These are phyloP conservation scores for Temnothorax rugatulus DNA, from an alignment of 2,888 invertebrate species.

Conservation along the genomic window DNA sequence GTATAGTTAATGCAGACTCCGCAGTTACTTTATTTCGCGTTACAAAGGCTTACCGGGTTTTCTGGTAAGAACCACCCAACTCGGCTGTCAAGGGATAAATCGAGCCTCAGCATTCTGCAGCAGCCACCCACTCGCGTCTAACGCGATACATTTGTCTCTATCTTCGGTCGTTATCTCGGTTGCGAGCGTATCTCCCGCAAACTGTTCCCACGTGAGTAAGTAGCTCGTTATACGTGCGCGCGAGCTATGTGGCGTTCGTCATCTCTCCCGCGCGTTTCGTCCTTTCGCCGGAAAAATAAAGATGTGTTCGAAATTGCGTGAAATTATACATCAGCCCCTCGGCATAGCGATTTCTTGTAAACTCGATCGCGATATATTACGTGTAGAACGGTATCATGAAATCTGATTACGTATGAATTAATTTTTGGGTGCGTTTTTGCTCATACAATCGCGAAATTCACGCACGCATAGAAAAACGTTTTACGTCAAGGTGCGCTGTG, in stretches of 20 bases:
- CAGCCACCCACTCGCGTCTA: slow-evolving; percentile 34
- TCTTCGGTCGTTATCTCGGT: slow-evolving; percentile 55
- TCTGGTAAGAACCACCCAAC: slow-evolving; percentile 17
- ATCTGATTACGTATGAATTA: background rate
- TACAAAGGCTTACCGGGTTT: slow-evolving; percentile 24
- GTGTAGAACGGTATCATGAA: background rate
- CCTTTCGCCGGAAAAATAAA: background rate
- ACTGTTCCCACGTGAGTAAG: slow-evolving; percentile 57
- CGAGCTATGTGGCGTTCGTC: slow-evolving; percentile 25
- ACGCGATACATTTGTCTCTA: slow-evolving; percentile 57
- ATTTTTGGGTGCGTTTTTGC: background rate
- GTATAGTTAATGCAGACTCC: slow-evolving; percentile 26
- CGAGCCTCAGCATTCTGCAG: slow-evolving; percentile 47
- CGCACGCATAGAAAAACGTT: background rate
- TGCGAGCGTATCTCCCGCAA: slow-evolving; percentile 50
- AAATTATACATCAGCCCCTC: background rate
- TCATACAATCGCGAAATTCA: background rate
- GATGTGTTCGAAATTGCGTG: slow-evolving; percentile 14
- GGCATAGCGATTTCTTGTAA: background rate
- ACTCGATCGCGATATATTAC: background rate
- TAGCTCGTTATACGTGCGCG: slow-evolving; percentile 47
- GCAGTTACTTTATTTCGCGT: slow-evolving; percentile 37
- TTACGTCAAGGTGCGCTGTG: background rate
- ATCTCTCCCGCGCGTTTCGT: background rate
- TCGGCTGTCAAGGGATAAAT: slow-evolving; percentile 53